Evolutionary conservation across 2,888 invertebrate genomes (phyloP), one percentile per base, ranked within the genome.

Genomic region (Drosophila subsilvestris): DNA sequence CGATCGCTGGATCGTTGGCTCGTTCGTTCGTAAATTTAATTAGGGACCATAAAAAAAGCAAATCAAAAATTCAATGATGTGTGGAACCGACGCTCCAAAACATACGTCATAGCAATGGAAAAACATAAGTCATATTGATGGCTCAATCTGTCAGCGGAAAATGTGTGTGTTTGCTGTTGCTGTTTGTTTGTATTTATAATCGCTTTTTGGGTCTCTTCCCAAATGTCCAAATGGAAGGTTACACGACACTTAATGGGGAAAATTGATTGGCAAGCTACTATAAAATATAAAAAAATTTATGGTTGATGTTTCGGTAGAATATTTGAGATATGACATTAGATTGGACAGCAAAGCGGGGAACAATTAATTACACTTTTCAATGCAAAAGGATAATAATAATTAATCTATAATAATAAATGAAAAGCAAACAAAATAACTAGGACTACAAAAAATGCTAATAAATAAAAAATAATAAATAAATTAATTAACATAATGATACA

Each of bases 11-110:
- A 14, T 37, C 37, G 37, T 7, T 37, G 37, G 37, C 14, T n/a
- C 14, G 37, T n/a, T n/a, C 6, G 37, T 7, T 37, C n/a, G 37
- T 37, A 37, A 37, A 37, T 37, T 37, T 37, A 37, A 37, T 37
- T 37, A 37, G 37, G 37, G 37, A 37, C 37, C 37, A 37, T 37
- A 37, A 37, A 37, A 37, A n/a, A 37, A 37, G 7, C 37, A 37
- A 37, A 37, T 37, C 37, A 37, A 37, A 37, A 37, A 37, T 37
- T 37, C 37, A 37, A n/a, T n/a, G n/a, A 37, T 37, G n/a, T 37
- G 37, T n/a, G 32, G 37, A 37, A 37, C 14, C 37, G 14, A 14
- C 6, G n/a, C 37, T 7, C 37, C 37, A n/a, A 37, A n/a, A n/a
- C 37, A 37, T 37, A 37, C 37, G 37, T 37, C 37, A 37, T 6